Evolutionary conservation across 2,113 vertebrate genomes (phyloP).

Genomic region (Heteronetta atricapilla): DNA sequence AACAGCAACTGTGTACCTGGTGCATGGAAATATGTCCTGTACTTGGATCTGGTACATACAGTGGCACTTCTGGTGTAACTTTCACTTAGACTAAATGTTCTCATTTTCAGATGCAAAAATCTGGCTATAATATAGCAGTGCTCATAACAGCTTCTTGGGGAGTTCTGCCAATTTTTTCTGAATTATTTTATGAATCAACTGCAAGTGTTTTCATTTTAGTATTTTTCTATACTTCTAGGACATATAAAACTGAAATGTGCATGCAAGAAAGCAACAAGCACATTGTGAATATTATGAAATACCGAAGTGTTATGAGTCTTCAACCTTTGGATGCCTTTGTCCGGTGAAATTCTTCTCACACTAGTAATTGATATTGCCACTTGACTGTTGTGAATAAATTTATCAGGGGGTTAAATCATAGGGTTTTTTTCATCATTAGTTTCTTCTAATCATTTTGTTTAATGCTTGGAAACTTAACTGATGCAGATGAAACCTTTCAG

Average conservation of each 20-base stretch:
- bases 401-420: neutral
- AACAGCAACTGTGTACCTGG: accelerated
- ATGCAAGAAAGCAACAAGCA: neutral
- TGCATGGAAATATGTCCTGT: accelerated
- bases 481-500: neutral
- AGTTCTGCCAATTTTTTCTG: neutral
- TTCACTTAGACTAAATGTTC: neutral
- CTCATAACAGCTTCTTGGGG: neutral
- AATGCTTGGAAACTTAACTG: neutral
- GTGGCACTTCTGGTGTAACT: neutral
- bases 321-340: neutral
- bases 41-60: accelerated
- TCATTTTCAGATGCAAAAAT: neutral
- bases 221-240: neutral
- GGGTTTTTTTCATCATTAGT: neutral
- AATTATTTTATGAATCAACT: neutral
- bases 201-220: neutral
- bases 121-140: neutral
- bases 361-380: neutral
- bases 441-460: neutral
- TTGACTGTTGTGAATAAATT: neutral
- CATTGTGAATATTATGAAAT: neutral
- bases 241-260: neutral
- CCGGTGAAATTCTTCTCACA: neutral
- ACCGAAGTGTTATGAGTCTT: neutral